Evolutionary conservation across 1,140 invertebrate genomes (phyloP).

Genomic region (Tetragonula clypearis): DNA sequence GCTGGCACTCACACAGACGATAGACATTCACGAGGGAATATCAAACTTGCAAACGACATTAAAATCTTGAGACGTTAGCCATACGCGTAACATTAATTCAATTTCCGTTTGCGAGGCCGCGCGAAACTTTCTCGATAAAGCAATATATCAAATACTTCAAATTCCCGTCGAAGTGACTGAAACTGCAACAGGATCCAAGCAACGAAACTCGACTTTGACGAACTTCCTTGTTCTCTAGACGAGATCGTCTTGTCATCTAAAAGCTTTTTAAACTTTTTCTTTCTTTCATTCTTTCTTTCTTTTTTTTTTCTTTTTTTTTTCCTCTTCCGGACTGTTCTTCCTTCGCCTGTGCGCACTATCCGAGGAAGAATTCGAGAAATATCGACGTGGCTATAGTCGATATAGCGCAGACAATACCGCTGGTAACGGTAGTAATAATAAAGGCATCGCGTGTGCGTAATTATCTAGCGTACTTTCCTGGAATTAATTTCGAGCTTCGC

Average conservation of each 20-base stretch:
- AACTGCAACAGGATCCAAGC: not conserved
- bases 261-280: not conserved
- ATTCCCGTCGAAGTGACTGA: not conserved
- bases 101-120: not conserved
- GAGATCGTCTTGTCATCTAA: not conserved
- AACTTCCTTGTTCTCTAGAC: not conserved
- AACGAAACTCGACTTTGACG: not conserved
- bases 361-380: not conserved
- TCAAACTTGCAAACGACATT: not conserved
- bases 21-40: not conserved
- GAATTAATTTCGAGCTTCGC: conserved; percentile 71
- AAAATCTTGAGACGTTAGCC: not conserved
- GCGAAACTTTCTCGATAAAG: not conserved
- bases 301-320: too few relatives aligned
- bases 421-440: conserved; percentile 57
- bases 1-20: too few relatives aligned
- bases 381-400: not conserved
- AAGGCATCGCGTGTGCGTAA: conserved; percentile 70
- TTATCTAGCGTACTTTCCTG: conserved; percentile 68
- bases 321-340: too few relatives aligned
- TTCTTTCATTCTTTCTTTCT: too few relatives aligned
- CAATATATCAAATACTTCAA: not conserved
- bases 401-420: conserved; percentile 43
- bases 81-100: not conserved
- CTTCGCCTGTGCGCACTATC: not conserved